phyloP scores from a whole-genome alignment of 2,113 vertebrate genomes.

The Myotis yumanensis region DNA sequence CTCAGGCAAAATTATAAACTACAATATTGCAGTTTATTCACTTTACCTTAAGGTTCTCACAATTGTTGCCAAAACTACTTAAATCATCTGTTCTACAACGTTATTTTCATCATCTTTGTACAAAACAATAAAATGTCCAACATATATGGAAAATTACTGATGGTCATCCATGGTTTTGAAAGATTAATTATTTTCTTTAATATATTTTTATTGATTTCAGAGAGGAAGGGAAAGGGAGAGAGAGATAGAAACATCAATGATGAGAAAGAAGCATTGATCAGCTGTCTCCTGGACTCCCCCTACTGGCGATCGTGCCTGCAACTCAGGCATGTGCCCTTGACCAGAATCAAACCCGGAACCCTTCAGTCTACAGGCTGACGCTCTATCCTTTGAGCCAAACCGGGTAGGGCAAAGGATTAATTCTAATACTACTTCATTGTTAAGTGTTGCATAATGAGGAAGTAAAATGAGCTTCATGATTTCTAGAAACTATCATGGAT shows the following conservation, averaged over 20 bases:
- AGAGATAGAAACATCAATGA: too few species aligned
- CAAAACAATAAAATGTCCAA: neutral
- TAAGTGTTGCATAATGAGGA: neutral
- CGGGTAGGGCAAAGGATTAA: neutral
- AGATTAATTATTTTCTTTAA: neutral
- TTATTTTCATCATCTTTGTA: constrained; percentile 1
- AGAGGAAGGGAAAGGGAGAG: too few species aligned
- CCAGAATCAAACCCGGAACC: too few species aligned
- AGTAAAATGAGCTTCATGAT: neutral
- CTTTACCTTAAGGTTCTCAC: neutral
- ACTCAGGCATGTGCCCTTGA: too few species aligned
- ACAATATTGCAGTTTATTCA: neutral
- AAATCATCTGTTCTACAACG: neutral
- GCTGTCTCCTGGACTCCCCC: too few species aligned
- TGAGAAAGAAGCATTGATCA: too few species aligned
- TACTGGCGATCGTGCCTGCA: too few species aligned
- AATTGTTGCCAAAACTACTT: constrained; percentile 33
- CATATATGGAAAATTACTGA: neutral
- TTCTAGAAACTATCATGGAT: neutral
- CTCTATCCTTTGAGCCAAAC: too few species aligned
- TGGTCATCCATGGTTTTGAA: neutral
- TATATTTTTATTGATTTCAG: too few species aligned
- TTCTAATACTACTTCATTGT: neutral
- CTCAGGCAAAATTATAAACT: neutral
- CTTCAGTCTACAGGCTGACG: too few species aligned